Evolutionary conservation across 2,113 vertebrate species (phyloP).

Genomic region (Scomber colias): DNA sequence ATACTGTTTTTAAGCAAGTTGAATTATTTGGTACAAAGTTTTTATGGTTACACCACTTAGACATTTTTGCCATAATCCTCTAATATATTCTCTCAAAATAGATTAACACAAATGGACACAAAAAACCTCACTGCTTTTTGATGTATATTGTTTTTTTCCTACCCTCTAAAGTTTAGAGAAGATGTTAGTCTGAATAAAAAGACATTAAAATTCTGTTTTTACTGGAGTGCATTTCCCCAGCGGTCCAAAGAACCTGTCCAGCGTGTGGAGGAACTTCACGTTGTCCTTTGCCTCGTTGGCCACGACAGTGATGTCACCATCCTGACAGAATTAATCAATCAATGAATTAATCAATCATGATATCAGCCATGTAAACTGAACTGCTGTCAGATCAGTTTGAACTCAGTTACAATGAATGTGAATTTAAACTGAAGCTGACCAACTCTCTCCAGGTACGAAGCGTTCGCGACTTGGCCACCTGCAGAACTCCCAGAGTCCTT

Average conservation of each 20-base stretch:
- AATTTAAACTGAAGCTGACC: conserved; percentile 68
- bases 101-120: too few species aligned
- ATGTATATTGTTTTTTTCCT: too few species aligned
- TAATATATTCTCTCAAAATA: too few species aligned
- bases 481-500: conserved; percentile 87
- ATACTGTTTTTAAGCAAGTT: too few species aligned
- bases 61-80: too few species aligned
- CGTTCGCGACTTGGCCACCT: conserved; percentile 84
- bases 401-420: background rate
- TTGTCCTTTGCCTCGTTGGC: conserved; percentile 91
- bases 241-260: conserved; percentile 86
- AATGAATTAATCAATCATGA: background rate
- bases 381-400: background rate
- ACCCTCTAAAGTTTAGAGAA: too few species aligned
- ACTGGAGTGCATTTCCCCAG: conserved; percentile 85
- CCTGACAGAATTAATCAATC: conserved; percentile 68
- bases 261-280: conserved; percentile 84
- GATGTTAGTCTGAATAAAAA: background rate
- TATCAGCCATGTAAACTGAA: too few species aligned
- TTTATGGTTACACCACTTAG: too few species aligned
- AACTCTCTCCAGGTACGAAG: conserved; percentile 87
- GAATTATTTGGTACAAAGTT: too few species aligned
- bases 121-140: too few species aligned
- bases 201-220: conserved; percentile 38
- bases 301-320: conserved; percentile 84